Evolutionary conservation across 2,888 invertebrate species (phyloP).

Genomic region (Eupithecia vulgata): DNA sequence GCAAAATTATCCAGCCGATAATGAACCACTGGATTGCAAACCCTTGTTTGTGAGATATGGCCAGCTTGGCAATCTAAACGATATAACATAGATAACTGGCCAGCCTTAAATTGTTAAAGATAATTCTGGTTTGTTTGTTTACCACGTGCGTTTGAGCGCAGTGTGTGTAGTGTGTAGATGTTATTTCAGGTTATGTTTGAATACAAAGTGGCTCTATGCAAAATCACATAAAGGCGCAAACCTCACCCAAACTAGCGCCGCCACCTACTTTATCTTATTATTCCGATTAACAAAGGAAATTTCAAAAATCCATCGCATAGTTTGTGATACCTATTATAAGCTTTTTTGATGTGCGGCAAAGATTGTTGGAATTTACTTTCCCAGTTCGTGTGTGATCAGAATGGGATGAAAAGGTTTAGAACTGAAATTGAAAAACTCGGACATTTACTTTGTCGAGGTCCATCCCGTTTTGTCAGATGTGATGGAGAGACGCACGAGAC

Average conservation of each 20-base stretch:
- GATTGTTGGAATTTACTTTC: background rate
- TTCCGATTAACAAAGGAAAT: too few relatives aligned
- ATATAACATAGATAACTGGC: slow-evolving; percentile 40
- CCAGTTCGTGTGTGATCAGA: too few relatives aligned
- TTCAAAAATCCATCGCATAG: too few relatives aligned
- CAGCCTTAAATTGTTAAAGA: slow-evolving; percentile 38
- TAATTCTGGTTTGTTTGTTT: slow-evolving; percentile 19
- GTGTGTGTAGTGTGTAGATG: background rate
- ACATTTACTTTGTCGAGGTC: too few relatives aligned
- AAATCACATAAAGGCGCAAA: too few relatives aligned
- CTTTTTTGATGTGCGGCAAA: background rate
- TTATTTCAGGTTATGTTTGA: background rate
- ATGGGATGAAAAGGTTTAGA: too few relatives aligned
- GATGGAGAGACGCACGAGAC: too few relatives aligned
- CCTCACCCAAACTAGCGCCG: too few relatives aligned
- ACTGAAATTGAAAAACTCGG: too few relatives aligned
- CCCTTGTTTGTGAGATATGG: slow-evolving; percentile 45
- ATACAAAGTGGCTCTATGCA: background rate
- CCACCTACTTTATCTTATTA: too few relatives aligned
- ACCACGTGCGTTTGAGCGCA: slow-evolving; percentile 5
- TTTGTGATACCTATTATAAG: too few relatives aligned
- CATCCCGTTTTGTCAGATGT: too few relatives aligned
- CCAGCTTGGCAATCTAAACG: slow-evolving; percentile 37
- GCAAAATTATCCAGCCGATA: slow-evolving; percentile 11
- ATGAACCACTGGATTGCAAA: slow-evolving; percentile 38